These are phyloP conservation scores for Neotoxoptera formosana DNA, from an alignment of 1,140 invertebrate species.

Conservation along the genomic window DNA sequence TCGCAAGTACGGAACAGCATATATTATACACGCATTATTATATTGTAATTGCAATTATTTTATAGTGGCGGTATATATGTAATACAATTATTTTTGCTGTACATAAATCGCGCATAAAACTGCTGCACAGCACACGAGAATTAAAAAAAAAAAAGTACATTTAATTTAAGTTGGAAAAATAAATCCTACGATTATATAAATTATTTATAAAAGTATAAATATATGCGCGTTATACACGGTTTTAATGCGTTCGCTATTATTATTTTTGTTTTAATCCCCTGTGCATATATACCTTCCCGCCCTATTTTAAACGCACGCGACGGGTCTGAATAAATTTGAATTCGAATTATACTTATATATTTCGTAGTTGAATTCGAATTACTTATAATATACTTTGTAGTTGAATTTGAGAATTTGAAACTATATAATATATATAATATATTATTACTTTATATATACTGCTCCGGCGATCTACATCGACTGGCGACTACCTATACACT, in stretches of 20 bases:
- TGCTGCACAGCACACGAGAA: neutral
- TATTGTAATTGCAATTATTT: slow-evolving; percentile 1
- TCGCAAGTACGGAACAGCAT: neutral
- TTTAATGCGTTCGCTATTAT: neutral
- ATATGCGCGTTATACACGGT: neutral
- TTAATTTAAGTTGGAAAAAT: slow-evolving; percentile 10
- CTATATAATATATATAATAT: neutral
- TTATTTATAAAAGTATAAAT: slow-evolving; percentile 18
- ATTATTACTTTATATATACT: neutral
- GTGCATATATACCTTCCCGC: neutral
- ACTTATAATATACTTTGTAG: neutral
- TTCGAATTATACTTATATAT: slow-evolving; percentile 13
- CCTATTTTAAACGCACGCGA: neutral
- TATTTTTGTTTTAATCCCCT: slow-evolving; percentile 17
- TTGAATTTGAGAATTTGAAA: neutral
- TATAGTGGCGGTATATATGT: neutral
- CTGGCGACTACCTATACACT: neutral
- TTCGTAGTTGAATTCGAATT: neutral
- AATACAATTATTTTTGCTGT: neutral
- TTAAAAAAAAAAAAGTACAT: neutral
- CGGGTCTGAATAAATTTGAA: slow-evolving; percentile 3
- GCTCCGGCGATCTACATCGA: neutral
- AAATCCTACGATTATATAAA: slow-evolving; percentile 11
- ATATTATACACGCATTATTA: neutral
- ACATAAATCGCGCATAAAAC: neutral